phyloP scores from a whole-genome alignment of 2,797 vertebrate genomes.

The Gymnoscopelus braueri region DNA sequence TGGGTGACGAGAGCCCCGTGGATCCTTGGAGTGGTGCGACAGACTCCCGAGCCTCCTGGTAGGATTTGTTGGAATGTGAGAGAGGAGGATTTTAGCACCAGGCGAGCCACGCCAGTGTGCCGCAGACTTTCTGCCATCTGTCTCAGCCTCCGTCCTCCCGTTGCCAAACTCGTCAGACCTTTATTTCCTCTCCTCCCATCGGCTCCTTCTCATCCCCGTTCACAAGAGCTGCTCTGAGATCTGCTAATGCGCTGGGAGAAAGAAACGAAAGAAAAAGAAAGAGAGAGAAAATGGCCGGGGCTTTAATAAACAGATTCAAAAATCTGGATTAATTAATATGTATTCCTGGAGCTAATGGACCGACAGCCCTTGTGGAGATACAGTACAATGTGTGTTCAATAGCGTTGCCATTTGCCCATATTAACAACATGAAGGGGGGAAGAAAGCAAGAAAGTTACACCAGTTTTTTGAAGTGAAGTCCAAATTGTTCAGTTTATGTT shows the following conservation, averaged over 20 bases:
- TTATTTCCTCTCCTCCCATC: conserved; percentile 76
- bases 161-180: conserved; percentile 87
- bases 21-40: conserved; percentile 80
- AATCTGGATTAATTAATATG: conserved; percentile 78
- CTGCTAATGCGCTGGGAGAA: conserved; percentile 72
- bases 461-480: conserved; percentile 56
- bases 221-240: conserved; percentile 84
- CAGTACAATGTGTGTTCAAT: conserved; percentile 67
- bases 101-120: conserved; percentile 84
- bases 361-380: conserved; percentile 76
- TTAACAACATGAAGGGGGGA: conserved; percentile 66
- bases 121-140: conserved; percentile 89
- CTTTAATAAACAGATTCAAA: conserved; percentile 70
- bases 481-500: conserved; percentile 61
- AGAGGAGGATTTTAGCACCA: conserved; percentile 89
- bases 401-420: conserved; percentile 79
- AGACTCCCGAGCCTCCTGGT: conserved; percentile 87
- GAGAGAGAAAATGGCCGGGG: conserved; percentile 53
- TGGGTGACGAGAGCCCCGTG: conserved; percentile 63
- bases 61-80: conserved; percentile 89
- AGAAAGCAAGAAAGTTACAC: neutral
- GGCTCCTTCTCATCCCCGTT: conserved; percentile 83
- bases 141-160: conserved; percentile 83
- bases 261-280: conserved; percentile 18
- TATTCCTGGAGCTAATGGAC: conserved; percentile 78